phyloP scores from a whole-genome alignment of 2,113 vertebrate species.

The Polyodon spathula region DNA sequence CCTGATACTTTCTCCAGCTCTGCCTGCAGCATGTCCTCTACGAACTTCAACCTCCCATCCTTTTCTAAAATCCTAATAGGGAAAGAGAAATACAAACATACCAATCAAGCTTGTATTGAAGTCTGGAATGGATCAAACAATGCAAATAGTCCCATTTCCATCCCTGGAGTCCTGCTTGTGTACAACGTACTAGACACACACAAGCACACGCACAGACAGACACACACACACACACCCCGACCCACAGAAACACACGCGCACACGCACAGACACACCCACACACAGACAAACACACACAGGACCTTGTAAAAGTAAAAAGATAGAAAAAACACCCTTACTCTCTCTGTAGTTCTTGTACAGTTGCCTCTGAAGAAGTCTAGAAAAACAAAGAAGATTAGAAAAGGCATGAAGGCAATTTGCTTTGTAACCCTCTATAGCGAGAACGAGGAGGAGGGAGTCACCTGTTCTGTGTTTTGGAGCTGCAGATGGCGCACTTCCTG shows the following conservation, averaged over 20 bases:
- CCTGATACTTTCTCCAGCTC: constrained; percentile 60
- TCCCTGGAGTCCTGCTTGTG: too few relatives aligned
- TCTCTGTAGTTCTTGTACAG: constrained; percentile 75
- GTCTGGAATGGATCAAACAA: too few relatives aligned
- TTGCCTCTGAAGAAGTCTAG: constrained; percentile 66
- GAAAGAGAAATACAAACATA: neutral
- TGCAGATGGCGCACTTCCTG: constrained; percentile 66
- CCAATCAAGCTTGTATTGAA: too few relatives aligned
- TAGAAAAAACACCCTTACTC: constrained; percentile 61
- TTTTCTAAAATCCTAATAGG: constrained; percentile 71
- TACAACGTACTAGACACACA: too few relatives aligned
- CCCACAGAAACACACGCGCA: too few relatives aligned
- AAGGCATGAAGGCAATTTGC: too few relatives aligned
- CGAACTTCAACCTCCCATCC: constrained; percentile 69
- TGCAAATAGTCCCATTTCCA: too few relatives aligned
- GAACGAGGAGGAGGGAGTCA: constrained; percentile 26
- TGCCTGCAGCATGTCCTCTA: constrained; percentile 71
- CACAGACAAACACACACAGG: too few relatives aligned
- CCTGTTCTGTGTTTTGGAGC: constrained; percentile 69
- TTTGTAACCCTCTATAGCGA: neutral
- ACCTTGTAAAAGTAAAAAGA: neutral
- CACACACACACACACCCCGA: too few relatives aligned
- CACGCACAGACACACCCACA: too few relatives aligned
- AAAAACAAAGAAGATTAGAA: neutral
- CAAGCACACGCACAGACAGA: too few relatives aligned